Evolutionary conservation across 2,113 vertebrate genomes (phyloP), one percentile per base, ranked within the genome.

Genomic region (Plecotus auritus): DNA sequence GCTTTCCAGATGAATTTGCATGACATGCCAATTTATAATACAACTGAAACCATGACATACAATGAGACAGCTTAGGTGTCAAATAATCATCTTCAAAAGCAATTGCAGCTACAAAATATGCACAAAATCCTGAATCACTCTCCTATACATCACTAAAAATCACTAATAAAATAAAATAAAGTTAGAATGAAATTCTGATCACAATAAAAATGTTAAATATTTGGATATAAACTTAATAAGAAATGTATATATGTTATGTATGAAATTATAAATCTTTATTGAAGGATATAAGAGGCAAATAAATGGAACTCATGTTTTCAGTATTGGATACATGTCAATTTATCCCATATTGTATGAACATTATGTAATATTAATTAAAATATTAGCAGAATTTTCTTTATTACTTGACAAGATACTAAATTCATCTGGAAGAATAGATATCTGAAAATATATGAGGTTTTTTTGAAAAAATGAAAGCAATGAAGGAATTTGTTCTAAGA

Each of bases 151-250:
- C 9, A 88, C 20, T 49, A 92, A 59, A 76, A 93, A n/a, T 47
- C 35, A 84, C 37, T 81, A 87, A 49, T 30, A n/a, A 86, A 92
- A 49, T 30, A n/a, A 86, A 92, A 84, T 92, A 74, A 95, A 88
- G 35, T 26, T 35, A 91, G 76, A 77, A 61, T 76, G 37, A 81
- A 88, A 90, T 59, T 73, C 54, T 56, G 30, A 90, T 61, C 82
- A 81, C 22, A 72, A 32, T 47, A n/a, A 86, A 92, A 84, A 86
- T 47, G 32, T 51, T 61, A 73, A 67, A 37, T 85, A 88, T 30
- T 13, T 51, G 51, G 26, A 74, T 37, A 82, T 59, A 67, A 88
- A 59, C 59, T 64, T 78, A 85, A 56, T 42, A 73, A 88, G 45
- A 88, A 83, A 85, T 59, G 7, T 23, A 23, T 28, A 35, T 37